phyloP scores from a whole-genome alignment of 2,797 vertebrate species.

The Paedocypris micromegethes region DNA sequence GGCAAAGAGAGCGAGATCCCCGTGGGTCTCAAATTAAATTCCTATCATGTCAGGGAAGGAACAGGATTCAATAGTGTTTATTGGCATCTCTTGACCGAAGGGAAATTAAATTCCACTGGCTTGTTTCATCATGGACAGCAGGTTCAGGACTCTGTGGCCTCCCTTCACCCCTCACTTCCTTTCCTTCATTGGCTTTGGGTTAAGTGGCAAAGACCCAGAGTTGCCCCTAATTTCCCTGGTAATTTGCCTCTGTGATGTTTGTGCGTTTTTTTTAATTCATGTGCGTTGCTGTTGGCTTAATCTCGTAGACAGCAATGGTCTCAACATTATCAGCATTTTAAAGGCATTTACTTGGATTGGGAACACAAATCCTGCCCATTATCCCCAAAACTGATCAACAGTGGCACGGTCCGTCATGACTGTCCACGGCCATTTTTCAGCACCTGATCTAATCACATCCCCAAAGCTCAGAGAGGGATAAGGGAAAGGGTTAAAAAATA shows the following conservation, averaged over 20 bases:
- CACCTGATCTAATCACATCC: conserved; percentile 23
- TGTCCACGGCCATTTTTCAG: conserved; percentile 17
- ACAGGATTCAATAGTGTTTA: conserved; percentile 68
- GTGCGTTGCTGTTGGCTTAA: not conserved
- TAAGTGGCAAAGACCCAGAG: conserved; percentile 35
- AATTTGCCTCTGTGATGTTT: conserved; percentile 24
- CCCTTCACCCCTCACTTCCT: conserved; percentile 15
- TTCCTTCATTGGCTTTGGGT: conserved; percentile 30
- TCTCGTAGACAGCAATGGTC: not conserved
- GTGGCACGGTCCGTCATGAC: not conserved
- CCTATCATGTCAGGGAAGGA: conserved; percentile 75
- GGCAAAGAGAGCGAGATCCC: conserved; percentile 44
- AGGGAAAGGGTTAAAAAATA: not conserved
- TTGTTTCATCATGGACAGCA: conserved; percentile 44
- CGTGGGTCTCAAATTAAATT: conserved; percentile 78
- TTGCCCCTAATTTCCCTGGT: conserved; percentile 37
- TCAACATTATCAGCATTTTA: conserved; percentile 4
- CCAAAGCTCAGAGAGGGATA: conserved; percentile 5
- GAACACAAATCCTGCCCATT: not conserved
- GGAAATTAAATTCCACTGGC: conserved; percentile 53
- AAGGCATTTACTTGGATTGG: not conserved
- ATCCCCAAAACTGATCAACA: conserved; percentile 16
- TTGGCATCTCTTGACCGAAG: conserved; percentile 71
- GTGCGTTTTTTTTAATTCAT: conserved; percentile 1
- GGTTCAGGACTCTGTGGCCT: conserved; percentile 28